Conservation (phyloP, 2,888 invertebrate species). For the Ecdyonurus torrentis region DNA sequence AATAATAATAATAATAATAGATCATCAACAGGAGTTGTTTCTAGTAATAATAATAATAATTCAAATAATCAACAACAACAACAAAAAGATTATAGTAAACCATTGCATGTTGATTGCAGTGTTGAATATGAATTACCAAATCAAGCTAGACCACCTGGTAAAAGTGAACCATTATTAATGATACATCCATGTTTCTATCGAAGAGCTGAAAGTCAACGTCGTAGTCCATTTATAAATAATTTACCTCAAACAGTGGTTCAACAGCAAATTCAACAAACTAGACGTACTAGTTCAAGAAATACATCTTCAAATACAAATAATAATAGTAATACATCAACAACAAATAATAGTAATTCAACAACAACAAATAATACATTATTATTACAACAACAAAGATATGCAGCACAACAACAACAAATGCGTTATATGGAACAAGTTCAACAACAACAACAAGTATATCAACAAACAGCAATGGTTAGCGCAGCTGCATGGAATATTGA, state of each 20-base stretch:
- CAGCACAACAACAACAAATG: not conserved
- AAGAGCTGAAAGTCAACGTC: constrained; percentile 66
- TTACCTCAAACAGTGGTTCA: constrained; percentile 23
- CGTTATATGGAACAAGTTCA: constrained; percentile 5
- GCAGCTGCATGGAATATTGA: not conserved
- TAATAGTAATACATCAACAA: not conserved
- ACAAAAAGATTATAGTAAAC: constrained; percentile 66
- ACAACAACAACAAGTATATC: constrained; percentile 9
- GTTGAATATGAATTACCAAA: constrained; percentile 83
- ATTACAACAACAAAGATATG: not conserved
- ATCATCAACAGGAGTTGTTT: too few species aligned
- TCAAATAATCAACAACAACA: too few species aligned
- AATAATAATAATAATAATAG: too few species aligned
- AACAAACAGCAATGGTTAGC: constrained; percentile 10
- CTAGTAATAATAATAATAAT: too few species aligned
- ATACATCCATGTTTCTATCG: constrained; percentile 81
- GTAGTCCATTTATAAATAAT: constrained; percentile 71
- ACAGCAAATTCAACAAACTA: constrained; percentile 8
- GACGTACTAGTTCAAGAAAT: not conserved
- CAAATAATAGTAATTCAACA: not conserved
- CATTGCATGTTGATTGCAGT: constrained; percentile 79
- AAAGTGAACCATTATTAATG: constrained; percentile 72
- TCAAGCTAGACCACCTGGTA: constrained; percentile 70
- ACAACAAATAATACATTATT: not conserved
- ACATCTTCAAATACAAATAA: not conserved